Evolutionary conservation across 2,888 invertebrate genomes (phyloP).

Genomic region (Chrysotoxum bicinctum): DNA sequence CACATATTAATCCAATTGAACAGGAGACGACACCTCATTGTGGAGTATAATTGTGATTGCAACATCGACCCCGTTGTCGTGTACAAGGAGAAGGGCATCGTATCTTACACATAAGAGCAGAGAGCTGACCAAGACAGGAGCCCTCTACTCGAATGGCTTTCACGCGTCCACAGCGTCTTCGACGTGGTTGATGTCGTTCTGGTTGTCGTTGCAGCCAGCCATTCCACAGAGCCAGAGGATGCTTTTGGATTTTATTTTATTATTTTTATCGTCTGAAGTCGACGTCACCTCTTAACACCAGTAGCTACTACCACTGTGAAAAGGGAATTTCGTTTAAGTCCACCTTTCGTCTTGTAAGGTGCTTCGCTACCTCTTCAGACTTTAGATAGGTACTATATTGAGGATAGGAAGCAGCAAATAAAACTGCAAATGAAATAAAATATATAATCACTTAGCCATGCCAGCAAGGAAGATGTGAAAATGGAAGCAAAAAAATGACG

Average conservation of each 20-base stretch:
- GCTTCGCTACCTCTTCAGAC: background rate
- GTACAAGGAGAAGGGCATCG: conserved; percentile 44
- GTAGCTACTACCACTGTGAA: conserved; percentile 43
- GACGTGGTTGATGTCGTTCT: background rate
- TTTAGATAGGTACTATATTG: background rate
- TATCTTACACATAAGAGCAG: conserved; percentile 22
- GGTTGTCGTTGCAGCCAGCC: background rate
- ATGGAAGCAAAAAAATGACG: background rate
- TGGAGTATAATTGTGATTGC: conserved; percentile 48
- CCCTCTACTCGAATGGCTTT: conserved; percentile 29
- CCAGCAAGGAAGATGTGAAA: background rate
- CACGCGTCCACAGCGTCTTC: conserved; percentile 19
- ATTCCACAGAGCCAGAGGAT: background rate
- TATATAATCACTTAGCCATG: conserved; percentile 24
- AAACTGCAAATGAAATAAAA: conserved; percentile 38
- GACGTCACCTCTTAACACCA: conserved; percentile 61
- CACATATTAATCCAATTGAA: conserved; percentile 61
- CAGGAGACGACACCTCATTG: conserved; percentile 55
- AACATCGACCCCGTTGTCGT: conserved; percentile 40
- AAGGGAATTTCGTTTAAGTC: conserved; percentile 32
- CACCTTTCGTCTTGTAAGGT: conserved; percentile 38
- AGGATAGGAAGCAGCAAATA: conserved; percentile 22
- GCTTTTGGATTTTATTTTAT: conserved; percentile 34
- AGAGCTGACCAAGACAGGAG: conserved; percentile 15
- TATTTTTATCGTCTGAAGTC: conserved; percentile 42